phyloP scores from a whole-genome alignment of 2,113 vertebrate species.

The Alligator mississippiensis region DNA sequence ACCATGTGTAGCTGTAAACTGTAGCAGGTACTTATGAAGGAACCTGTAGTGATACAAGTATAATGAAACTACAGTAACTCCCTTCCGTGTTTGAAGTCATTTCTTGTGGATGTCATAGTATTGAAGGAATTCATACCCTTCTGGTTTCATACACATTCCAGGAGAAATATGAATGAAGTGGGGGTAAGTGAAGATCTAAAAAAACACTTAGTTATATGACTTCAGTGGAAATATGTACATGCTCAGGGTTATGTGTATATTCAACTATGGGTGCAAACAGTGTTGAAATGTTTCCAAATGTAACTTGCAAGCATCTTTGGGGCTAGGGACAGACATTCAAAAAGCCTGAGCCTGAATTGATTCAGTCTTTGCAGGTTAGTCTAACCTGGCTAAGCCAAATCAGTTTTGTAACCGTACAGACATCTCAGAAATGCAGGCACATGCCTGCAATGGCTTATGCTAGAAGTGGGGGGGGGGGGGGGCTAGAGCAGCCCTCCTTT shows the following conservation, averaged over 20 bases:
- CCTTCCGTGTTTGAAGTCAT: background rate
- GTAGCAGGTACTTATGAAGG: background rate
- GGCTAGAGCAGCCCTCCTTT: too few relatives aligned
- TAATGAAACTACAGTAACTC: background rate
- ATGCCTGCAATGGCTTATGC: too few relatives aligned
- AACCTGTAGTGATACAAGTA: background rate
- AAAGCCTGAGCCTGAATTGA: too few relatives aligned
- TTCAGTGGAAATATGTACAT: background rate
- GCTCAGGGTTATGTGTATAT: background rate
- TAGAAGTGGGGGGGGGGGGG: too few relatives aligned
- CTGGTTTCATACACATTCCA: background rate
- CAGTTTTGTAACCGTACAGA: too few relatives aligned
- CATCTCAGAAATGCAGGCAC: too few relatives aligned
- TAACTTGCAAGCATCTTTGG: too few relatives aligned
- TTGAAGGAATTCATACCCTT: background rate
- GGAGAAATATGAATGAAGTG: background rate
- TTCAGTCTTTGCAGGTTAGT: too few relatives aligned
- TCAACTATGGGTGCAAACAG: background rate
- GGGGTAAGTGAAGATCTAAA: background rate
- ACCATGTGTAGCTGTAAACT: too few relatives aligned
- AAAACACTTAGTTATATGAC: background rate
- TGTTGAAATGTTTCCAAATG: too few relatives aligned
- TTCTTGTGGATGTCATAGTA: background rate
- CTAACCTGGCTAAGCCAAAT: too few relatives aligned
- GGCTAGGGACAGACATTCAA: too few relatives aligned